Percentiles rank a stretch among this genome's conserved stretches.
phyloP scores from a whole-genome alignment of 2,888 invertebrate species.

The Luperina testacea region DNA sequence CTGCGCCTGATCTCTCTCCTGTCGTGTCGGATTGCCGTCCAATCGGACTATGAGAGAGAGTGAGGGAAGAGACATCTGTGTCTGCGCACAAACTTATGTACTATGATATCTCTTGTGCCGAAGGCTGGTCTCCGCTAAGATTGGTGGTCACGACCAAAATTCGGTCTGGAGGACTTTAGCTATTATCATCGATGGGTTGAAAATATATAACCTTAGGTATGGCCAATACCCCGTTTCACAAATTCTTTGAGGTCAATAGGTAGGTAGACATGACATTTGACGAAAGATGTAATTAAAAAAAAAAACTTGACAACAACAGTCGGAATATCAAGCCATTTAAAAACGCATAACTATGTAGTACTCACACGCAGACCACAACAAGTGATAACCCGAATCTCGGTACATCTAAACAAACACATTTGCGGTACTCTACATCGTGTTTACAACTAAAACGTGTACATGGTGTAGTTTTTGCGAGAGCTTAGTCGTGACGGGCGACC shows the following conservation, averaged over 20 bases:
- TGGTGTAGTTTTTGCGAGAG: constrained; percentile 79
- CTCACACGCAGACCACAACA: constrained; percentile 12
- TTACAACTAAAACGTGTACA: constrained; percentile 74
- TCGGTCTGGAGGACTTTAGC: no score
- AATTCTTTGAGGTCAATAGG: background rate
- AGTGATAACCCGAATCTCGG: constrained; percentile 59
- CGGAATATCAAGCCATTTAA: background rate
- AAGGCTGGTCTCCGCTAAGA: no score
- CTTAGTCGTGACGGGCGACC: constrained; percentile 77
- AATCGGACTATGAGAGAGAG: no score
- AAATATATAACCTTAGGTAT: background rate
- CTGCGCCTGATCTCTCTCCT: no score
- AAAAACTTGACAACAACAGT: background rate
- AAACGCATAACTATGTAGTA: background rate
- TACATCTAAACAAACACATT: constrained; percentile 62
- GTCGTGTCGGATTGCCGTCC: no score
- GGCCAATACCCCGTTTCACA: background rate
- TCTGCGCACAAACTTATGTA: no score
- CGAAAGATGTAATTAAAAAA: background rate
- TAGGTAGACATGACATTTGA: background rate
- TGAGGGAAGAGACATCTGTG: no score
- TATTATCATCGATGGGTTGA: background rate
- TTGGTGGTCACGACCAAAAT: no score
- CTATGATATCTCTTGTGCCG: no score
- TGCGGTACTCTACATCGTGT: constrained; percentile 71